Base-by-base conservation (phyloP, 1,140 invertebrate genomes). In the Globodera rostochiensis region DNA sequence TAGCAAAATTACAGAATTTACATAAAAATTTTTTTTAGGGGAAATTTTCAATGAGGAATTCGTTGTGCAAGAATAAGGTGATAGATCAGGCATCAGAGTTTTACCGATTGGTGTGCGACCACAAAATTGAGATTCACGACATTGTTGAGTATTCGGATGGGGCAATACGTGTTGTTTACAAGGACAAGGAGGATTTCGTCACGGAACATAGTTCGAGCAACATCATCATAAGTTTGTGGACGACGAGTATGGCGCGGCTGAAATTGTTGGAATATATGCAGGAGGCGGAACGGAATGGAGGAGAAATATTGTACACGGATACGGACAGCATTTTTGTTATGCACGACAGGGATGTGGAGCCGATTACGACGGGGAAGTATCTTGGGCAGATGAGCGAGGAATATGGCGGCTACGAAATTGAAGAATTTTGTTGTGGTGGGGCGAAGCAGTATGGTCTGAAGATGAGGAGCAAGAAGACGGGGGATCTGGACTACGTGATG, bases 371-470 rank as follows among this genome's bases (percentile, higher is more conserved):
- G n/a, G 66, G 66, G n/a, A 36, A 69, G 36, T 25, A 25, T 25
- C 25, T 25, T 25, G 25, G 25, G 1, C 25, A 25, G 25, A 25
- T 25, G 25, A 25, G 25, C 1, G 25, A 25, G 25, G 25, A 25
- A 1, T 25, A 25, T 25, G 25, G 25, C 25, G 1, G 1, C 3
- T 69, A 75, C 45, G 49, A 75, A 4, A 75, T 75, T 45, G n/a
- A 53, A 9, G 74, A 75, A 60, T 75, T 75, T 75, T 47, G 36
- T 9, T 75, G 36, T 75, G 74, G 74, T 5, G 74, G 74, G 7
- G 45, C 70, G 25, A 25, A 25, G 25, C 25, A 25, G 25, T 25
- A 25, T 25, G 25, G 25, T 25, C 25, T 25, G 25, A 50, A 50
- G 49, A 50, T 50, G 49, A 50, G 0, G 21, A 73, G 15, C 70